phyloP scores from a whole-genome alignment of 53 echinoderm and acorn worm genomes.

The Paracentrotus lividus region DNA sequence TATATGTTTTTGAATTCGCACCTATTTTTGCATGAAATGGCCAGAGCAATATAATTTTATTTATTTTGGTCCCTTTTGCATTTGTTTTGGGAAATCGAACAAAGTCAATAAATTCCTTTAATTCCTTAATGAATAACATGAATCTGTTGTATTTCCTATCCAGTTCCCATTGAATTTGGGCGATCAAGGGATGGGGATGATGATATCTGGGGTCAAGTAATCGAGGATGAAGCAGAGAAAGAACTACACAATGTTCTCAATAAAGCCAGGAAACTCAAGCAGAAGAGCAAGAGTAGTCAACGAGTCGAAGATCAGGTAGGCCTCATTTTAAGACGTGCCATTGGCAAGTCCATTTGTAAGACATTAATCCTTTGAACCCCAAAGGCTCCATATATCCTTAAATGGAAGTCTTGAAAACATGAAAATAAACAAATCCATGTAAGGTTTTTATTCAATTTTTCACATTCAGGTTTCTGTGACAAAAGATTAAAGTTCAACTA shows the following conservation, averaged over 20 bases:
- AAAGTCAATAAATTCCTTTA: too few relatives aligned
- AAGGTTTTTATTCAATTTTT: too few relatives aligned
- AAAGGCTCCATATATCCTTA: neutral
- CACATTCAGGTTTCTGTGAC: too few relatives aligned
- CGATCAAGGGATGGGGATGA: constrained; percentile 64
- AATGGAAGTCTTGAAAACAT: neutral
- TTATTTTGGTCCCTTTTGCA: too few relatives aligned
- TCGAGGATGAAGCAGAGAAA: constrained; percentile 95
- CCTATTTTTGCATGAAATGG: too few relatives aligned
- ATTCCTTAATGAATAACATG: too few relatives aligned
- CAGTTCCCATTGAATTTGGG: constrained; percentile 58
- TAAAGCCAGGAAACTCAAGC: constrained; percentile 94
- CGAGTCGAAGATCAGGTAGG: constrained; percentile 86
- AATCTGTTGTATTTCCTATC: neutral
- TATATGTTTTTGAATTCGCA: too few relatives aligned
- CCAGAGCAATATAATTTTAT: too few relatives aligned
- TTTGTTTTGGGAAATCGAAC: too few relatives aligned
- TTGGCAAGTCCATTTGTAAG: neutral
- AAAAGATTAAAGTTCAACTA: too few relatives aligned
- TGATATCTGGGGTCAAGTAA: constrained; percentile 82
- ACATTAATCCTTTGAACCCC: too few relatives aligned
- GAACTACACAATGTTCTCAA: constrained; percentile 90
- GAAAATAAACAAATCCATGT: neutral
- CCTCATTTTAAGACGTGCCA: neutral
- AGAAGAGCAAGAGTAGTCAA: constrained; percentile 73